Base-by-base conservation (phyloP, 2,888 invertebrate species). In the Cyrtodaria siliqua region DNA sequence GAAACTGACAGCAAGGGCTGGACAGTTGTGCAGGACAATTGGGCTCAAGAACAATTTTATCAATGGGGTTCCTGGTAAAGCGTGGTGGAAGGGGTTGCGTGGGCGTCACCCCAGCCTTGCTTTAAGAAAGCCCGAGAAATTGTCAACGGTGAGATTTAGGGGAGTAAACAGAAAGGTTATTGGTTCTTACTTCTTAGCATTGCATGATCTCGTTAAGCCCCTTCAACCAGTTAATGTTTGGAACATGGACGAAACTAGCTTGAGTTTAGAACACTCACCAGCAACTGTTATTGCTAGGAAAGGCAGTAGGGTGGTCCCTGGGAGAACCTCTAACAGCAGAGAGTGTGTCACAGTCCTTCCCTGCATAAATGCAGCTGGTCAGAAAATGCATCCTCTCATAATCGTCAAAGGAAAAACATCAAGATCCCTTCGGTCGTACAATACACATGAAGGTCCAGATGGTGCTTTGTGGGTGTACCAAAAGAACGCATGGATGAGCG, bases 401-500 rank as follows among this genome's bases (percentile, higher is more conserved):
- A 75, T 84, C 9, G 81, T 73, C 1, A 83, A 82, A 44, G 82
- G 82, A 14, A 82, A 84, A 63, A 82, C 83, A 2, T 3, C 44
- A 2, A 68, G 38, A 38, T 67, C 69, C 0, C 33, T 85, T 6
- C 79, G 80, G 24, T 71, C 67, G 0, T 78, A 80, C 38, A 75
- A 76, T 2, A 75, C 74, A 0, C 20, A 18, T 2, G 69, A 81
- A 6, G 72, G 72, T 1, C 83, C 84, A 18, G 16, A 12, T 14
- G 77, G 78, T 6, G 60, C 82, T 0, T 24, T 66, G 1, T 84
- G 79, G 80, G 57, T 62, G 12, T 83, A 50, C 57, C 84, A 85
- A 29, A 53, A 62, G 2, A 87, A 83, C 9, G 82, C 79, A 0
- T 87, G 84, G 82, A 86, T 87, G 71, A 53, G 60, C 1, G 79